Evolutionary conservation across 2,113 vertebrate genomes (phyloP), one percentile per base, ranked within the genome.

Genomic region (Oreocharis arfaki): DNA sequence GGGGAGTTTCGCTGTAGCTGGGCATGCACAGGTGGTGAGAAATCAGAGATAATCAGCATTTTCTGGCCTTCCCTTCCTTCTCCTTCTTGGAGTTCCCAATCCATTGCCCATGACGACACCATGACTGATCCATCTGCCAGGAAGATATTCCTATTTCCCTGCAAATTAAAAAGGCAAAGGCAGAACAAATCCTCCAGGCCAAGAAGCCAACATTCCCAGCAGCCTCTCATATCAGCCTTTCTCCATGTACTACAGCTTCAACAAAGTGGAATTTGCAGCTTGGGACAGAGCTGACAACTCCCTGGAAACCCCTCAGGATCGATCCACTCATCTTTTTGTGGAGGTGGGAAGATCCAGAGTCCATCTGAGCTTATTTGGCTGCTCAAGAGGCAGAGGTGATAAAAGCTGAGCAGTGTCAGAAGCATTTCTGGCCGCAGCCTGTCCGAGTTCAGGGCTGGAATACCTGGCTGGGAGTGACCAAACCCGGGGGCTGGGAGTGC

Each of bases 381-480:
- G 47, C 81, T 9, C 73, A 11, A 27, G 71, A 53, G 87, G 60
- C 84, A 87, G 89, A 76, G 90, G 86, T 56, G 79, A 79, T 56
- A 85, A 96, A 89, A 94, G 77, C 93, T 70, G 80, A 81, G 64
- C 19, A 10, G 76, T 20, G 84, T 46, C 91, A 73, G 27, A 39
- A 71, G 37, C 2, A 21, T n/a, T 75, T 24, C 64, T 20, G 17
- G 42, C 75, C 26, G 26, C 82, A 53, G 69, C 82, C 90, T 57
- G 22, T 22, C 88, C 84, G 27, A 21, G 65, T 16, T 28, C 70
- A n/a, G 65, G 11, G 70, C 47, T 52, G 26, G 57, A 84, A 69
- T 30, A 44, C 63, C 91, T 73, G 89, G 3, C 80, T 92, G 18
- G 61, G 42, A 87, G 50, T 6, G 60, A 12, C 71, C 79, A 10